Percentiles rank a stretch among this genome's conserved stretches.
phyloP scores from a whole-genome alignment of 92 coral and sea anemone genomes.

The Scolanthus callimorphus region DNA sequence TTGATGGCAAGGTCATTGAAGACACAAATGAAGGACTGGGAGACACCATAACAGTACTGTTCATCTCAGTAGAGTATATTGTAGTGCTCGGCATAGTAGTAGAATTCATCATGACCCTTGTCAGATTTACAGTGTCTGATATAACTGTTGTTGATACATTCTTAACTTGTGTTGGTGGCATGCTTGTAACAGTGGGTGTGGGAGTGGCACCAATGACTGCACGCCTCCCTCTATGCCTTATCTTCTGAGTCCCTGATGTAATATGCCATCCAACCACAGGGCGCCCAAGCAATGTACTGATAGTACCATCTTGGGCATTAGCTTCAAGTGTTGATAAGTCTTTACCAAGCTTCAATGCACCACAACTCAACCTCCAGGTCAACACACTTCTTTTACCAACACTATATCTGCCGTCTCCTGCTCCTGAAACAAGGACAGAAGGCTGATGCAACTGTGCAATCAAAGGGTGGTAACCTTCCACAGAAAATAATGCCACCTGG shows the following conservation, averaged over 20 bases:
- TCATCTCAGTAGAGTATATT: neutral
- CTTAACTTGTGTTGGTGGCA: slow-evolving; percentile 51
- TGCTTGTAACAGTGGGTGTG: slow-evolving; percentile 60
- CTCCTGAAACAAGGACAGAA: slow-evolving; percentile 71
- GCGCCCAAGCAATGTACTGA: slow-evolving; percentile 47
- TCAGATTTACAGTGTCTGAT: slow-evolving; percentile 18
- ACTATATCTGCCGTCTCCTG: slow-evolving; percentile 81
- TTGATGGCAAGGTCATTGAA: too few relatives aligned
- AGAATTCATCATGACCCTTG: slow-evolving; percentile 15
- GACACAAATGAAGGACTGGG: slow-evolving; percentile 12
- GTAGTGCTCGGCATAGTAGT: slow-evolving; percentile 16
- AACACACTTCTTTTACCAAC: slow-evolving; percentile 64
- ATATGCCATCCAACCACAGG: slow-evolving; percentile 93
- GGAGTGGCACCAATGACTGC: slow-evolving; percentile 55
- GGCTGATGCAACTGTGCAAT: slow-evolving; percentile 64
- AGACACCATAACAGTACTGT: neutral
- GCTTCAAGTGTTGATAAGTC: slow-evolving; percentile 52
- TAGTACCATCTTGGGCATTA: slow-evolving; percentile 67
- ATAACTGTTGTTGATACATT: slow-evolving; percentile 45
- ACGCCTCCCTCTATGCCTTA: slow-evolving; percentile 57
- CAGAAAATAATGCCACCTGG: slow-evolving; percentile 55
- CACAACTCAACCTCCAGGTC: slow-evolving; percentile 88
- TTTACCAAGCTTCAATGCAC: slow-evolving; percentile 64
- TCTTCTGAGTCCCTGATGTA: slow-evolving; percentile 76
- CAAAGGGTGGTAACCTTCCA: slow-evolving; percentile 54